These are phyloP conservation scores for Spinus olivaceus DNA, from an alignment of 2,797 vertebrate genomes.

Conservation along the genomic window DNA sequence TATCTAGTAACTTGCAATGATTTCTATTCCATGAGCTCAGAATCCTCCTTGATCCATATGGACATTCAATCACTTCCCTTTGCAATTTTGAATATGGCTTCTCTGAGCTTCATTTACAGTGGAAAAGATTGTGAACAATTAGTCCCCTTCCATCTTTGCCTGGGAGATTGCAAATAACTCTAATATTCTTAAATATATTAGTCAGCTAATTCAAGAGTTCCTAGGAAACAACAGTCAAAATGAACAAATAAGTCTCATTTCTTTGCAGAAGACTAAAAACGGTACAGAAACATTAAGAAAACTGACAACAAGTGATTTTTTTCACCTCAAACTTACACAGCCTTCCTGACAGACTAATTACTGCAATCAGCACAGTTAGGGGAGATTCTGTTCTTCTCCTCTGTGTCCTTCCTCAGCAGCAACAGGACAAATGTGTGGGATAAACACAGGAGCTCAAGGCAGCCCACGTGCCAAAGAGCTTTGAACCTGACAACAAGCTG, in stretches of 20 bases:
- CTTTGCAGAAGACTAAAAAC: background rate
- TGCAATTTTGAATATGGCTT: background rate
- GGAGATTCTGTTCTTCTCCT: background rate
- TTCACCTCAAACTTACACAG: background rate
- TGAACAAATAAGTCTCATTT: background rate
- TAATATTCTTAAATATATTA: background rate
- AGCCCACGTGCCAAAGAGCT: background rate
- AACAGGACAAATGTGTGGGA: background rate
- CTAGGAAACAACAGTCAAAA: background rate
- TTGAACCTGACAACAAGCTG: background rate
- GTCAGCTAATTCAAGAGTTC: background rate
- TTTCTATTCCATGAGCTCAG: background rate
- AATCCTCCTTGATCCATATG: background rate
- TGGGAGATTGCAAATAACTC: background rate
- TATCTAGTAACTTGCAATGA: background rate
- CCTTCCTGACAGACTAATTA: background rate
- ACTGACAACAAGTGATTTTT: background rate
- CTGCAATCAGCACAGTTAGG: background rate
- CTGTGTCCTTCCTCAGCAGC: background rate
- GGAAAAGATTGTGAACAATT: background rate
- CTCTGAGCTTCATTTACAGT: background rate
- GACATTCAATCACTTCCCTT: background rate
- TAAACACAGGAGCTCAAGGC: background rate
- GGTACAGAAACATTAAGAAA: background rate
- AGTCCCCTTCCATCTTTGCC: background rate